Conservation (phyloP, 1,140 invertebrate genomes). For the Himalopsyche phryganea region DNA sequence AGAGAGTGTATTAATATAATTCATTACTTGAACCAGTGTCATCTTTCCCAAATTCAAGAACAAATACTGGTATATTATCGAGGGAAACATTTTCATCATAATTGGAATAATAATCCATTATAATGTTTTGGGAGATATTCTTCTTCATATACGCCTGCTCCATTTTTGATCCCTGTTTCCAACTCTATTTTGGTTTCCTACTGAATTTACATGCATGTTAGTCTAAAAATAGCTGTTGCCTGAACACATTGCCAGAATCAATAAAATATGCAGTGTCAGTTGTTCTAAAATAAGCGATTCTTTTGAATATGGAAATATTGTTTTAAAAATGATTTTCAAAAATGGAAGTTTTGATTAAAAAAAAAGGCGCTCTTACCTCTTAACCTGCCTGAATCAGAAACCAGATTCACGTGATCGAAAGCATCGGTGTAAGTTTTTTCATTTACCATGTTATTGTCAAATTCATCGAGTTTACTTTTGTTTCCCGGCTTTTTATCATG, state of each 20-base stretch:
- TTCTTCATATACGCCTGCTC: slow-evolving; percentile 10
- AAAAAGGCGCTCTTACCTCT: slow-evolving; percentile 11
- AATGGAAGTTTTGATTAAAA: neutral
- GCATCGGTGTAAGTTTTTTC: slow-evolving; percentile 2
- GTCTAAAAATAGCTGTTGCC: slow-evolving; percentile 14
- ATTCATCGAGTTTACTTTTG: neutral
- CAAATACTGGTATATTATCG: slow-evolving; percentile 31
- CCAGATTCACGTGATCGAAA: neutral
- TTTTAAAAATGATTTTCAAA: neutral
- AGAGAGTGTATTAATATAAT: neutral
- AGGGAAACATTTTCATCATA: slow-evolving; percentile 22
- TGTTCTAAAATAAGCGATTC: neutral
- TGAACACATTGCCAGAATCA: slow-evolving; percentile 20
- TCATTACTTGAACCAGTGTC: slow-evolving; percentile 6
- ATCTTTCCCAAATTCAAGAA: slow-evolving; percentile 27
- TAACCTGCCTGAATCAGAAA: neutral
- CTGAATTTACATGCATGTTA: slow-evolving; percentile 8
- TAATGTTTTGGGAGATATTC: slow-evolving; percentile 19
- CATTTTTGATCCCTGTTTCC: slow-evolving; percentile 5
- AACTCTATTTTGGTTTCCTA: slow-evolving; percentile 11
- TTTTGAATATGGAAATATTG: neutral
- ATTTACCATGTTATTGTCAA: slow-evolving; percentile 12
- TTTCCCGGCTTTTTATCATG: slow-evolving; percentile 8
- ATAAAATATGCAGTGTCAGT: neutral
- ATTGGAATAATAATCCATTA: slow-evolving; percentile 33